Base-by-base conservation (phyloP, 2,888 invertebrate species). In the Sphinx pinastri region DNA sequence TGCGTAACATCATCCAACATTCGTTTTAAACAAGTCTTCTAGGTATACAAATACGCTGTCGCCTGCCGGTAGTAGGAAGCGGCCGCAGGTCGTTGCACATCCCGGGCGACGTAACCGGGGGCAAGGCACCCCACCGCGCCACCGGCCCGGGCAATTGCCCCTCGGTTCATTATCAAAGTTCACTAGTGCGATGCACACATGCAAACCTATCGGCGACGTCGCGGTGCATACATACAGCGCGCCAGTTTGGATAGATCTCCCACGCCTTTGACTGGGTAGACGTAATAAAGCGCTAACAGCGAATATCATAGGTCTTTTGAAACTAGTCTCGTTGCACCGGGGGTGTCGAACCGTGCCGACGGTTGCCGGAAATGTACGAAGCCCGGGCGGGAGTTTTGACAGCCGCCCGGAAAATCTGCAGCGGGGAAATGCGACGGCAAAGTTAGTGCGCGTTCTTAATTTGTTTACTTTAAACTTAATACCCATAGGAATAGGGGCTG, bases 91-190 rank as follows among this genome's bases (percentile, higher is more conserved):
- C 88, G 88, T 84, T 89, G 90, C 86, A 88, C 86, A 84, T 82
- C 81, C 82, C 82, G 79, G 79, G 74, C 78, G 81, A 83, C 83
- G 85, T 84, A 83, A 82, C 79, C 75, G 84, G 84, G 84, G 75
- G 84, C 74, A 72, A 71, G 79, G 75, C 80, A 77, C 78, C 76
- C 77, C 78, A 73, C 77, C 79, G 73, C 74, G 68, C 77, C 77
- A 77, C 82, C 81, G 75, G 76, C 84, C 84, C 88, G 86, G 89
- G 85, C 89, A 84, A 87, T 87, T 87, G 86, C 88, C 89, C 85
- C 85, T 81, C 82, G 88, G 93, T 93, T 93, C 93, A 93, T 93
- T 93, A 93, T 88, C 93, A 93, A 93, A 93, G 93, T 93, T 93
- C 93, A 93, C 89, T 92, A 90, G 91, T 90, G 89, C 92, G 87